These are phyloP conservation scores for Cassiopea andromeda DNA, from an alignment of 30 jellyfish, hydroid and myxozoan species.

Conservation along the genomic window DNA sequence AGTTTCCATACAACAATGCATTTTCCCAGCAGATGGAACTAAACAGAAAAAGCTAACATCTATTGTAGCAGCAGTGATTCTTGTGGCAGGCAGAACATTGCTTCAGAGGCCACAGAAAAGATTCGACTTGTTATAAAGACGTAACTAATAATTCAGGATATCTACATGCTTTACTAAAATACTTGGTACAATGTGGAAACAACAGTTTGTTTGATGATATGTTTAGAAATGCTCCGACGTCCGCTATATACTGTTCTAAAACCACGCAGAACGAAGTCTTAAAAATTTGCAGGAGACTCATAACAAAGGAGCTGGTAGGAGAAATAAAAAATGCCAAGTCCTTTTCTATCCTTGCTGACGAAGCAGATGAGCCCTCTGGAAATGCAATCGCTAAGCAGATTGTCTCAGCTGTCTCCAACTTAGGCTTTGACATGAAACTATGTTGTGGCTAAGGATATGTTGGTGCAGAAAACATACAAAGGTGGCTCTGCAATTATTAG, in stretches of 20 bases:
- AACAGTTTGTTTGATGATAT: constrained; percentile 10
- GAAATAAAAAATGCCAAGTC: constrained; percentile 28
- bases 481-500: constrained; percentile 57
- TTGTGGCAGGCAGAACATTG: too few species aligned
- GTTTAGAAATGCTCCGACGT: constrained; percentile 19
- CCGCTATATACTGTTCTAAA: constrained; percentile 61
- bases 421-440: constrained; percentile 33
- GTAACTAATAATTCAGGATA: constrained; percentile 28
- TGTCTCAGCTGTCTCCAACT: constrained; percentile 15
- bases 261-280: constrained; percentile 78
- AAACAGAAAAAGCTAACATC: too few species aligned
- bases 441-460: constrained; percentile 85
- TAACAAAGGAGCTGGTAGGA: constrained; percentile 19
- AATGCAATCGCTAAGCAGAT: constrained; percentile 51
- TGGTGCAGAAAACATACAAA: constrained; percentile 77
- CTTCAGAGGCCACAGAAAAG: too few species aligned
- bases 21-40: too few species aligned
- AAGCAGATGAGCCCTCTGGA: constrained; percentile 69
- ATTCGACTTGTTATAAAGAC: too few species aligned
- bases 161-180: constrained; percentile 20
- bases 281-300: constrained; percentile 44
- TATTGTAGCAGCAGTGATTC: too few species aligned
- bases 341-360: constrained; percentile 54
- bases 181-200: constrained; percentile 30
- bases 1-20: too few species aligned